These are phyloP conservation scores for Elephantulus edwardii DNA, from an alignment of 2,113 vertebrate genomes.

Conservation along the genomic window DNA sequence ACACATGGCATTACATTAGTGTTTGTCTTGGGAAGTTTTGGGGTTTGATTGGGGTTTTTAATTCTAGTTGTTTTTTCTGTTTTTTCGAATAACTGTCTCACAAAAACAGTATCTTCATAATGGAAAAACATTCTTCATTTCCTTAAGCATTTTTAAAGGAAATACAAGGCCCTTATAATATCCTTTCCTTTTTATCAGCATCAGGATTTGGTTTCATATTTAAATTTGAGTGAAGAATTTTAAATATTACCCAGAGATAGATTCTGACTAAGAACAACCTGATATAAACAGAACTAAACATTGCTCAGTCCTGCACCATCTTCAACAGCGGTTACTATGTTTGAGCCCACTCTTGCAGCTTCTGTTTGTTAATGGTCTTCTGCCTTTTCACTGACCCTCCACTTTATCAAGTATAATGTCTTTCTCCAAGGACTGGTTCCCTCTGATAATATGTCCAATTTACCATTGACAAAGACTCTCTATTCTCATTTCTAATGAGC, in stretches of 20 bases:
- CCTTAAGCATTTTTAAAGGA: conserved; percentile 27
- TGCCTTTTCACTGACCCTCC: too few relatives aligned
- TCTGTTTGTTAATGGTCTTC: too few relatives aligned
- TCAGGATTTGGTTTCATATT: background rate
- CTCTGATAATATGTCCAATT: too few relatives aligned
- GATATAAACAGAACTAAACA: too few relatives aligned
- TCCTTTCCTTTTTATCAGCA: background rate
- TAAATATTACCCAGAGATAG: background rate
- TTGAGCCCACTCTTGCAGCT: too few relatives aligned
- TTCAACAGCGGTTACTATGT: too few relatives aligned
- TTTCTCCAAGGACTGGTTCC: too few relatives aligned
- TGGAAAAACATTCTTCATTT: background rate
- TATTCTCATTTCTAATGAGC: too few relatives aligned
- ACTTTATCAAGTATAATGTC: too few relatives aligned
- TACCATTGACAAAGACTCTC: too few relatives aligned
- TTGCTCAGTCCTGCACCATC: too few relatives aligned
- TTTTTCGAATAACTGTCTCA: conserved; percentile 33
- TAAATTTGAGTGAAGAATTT: conserved; percentile 14
- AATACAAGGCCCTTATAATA: conserved; percentile 6
- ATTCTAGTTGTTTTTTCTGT: background rate
- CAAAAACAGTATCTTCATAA: background rate
- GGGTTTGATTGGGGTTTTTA: conserved; percentile 13
- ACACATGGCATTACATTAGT: background rate
- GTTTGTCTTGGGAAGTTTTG: background rate
- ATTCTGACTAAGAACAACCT: too few relatives aligned